phyloP scores from a whole-genome alignment of 2,797 vertebrate genomes.

The Pipistrellus pipistrellus region DNA sequence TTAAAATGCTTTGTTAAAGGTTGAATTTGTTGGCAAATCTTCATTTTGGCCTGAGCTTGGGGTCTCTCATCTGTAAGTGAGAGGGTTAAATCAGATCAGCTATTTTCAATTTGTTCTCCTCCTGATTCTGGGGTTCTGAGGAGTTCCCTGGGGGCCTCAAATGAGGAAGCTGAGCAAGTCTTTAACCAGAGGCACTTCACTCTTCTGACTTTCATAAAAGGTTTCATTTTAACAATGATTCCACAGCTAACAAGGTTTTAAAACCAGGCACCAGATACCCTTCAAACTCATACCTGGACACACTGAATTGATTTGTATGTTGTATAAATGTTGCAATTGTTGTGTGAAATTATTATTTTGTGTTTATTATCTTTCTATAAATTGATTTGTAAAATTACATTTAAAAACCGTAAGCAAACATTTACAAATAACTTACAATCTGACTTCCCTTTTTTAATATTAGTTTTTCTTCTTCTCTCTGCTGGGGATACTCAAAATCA shows the following conservation, averaged over 20 bases:
- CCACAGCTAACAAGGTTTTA: not conserved
- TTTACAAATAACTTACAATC: not conserved
- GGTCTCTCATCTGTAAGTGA: not conserved
- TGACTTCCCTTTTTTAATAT: not conserved
- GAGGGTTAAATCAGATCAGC: not conserved
- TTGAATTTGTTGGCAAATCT: not conserved
- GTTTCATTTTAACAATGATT: not conserved
- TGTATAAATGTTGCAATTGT: not conserved
- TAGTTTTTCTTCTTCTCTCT: not conserved
- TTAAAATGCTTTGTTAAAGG: not conserved
- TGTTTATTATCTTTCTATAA: not conserved
- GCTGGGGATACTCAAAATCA: not conserved
- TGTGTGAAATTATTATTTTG: not conserved
- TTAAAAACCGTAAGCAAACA: not conserved
- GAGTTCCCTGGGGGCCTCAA: not conserved
- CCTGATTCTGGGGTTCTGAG: conserved; percentile 7
- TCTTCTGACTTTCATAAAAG: not conserved
- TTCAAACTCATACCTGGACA: not conserved
- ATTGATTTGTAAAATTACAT: not conserved
- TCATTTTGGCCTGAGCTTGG: not conserved
- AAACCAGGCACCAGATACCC: not conserved
- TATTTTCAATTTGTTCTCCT: not conserved
- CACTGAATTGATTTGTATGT: not conserved
- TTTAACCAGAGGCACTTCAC: conserved; percentile 5
- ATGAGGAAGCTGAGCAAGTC: conserved; percentile 33